Evolutionary conservation across 2,888 invertebrate genomes (phyloP).

Genomic region (Nemurella pictetii): DNA sequence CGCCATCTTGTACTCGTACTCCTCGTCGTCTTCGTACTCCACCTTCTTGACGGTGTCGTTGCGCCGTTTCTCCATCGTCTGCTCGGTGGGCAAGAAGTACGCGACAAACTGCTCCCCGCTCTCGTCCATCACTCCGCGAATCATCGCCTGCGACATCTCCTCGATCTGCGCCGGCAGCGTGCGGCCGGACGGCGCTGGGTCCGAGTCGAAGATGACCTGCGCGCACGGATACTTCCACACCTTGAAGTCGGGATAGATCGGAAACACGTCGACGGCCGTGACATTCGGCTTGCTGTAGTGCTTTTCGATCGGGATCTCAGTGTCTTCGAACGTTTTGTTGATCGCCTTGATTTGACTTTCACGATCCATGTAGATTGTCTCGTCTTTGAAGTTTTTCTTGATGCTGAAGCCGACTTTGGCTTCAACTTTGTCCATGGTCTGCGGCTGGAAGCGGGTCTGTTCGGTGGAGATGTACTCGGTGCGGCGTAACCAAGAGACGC

Average conservation of each 20-base stretch:
- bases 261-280: conserved; percentile 82
- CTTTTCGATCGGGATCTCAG: conserved; percentile 79
- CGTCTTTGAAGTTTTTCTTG: conserved; percentile 87
- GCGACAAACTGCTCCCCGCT: conserved; percentile 99
- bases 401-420: conserved; percentile 98
- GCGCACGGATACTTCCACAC: conserved; percentile 98
- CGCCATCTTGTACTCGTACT: conserved; percentile 96
- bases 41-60: conserved; percentile 75
- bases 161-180: conserved; percentile 87
- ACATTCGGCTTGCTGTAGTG: conserved; percentile 98
- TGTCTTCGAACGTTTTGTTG: conserved; percentile 94
- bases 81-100: conserved; percentile 94
- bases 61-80: conserved; percentile 86
- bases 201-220: conserved; percentile 97
- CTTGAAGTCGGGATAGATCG: conserved; percentile 93
- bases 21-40: conserved; percentile 85
- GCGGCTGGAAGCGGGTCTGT: conserved; percentile 95
- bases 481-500: conserved; percentile 96
- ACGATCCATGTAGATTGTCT: conserved; percentile 93
- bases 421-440: conserved; percentile 96
- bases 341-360: conserved; percentile 97
- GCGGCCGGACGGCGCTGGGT: conserved; percentile 90
- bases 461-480: conserved; percentile 99
- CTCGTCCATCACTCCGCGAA: conserved; percentile 98
- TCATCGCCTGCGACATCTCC: conserved; percentile 99